Evolutionary conservation across 2,797 vertebrate species (phyloP), one percentile per base, ranked within the genome.

Genomic region (Coregonus suidteri): DNA sequence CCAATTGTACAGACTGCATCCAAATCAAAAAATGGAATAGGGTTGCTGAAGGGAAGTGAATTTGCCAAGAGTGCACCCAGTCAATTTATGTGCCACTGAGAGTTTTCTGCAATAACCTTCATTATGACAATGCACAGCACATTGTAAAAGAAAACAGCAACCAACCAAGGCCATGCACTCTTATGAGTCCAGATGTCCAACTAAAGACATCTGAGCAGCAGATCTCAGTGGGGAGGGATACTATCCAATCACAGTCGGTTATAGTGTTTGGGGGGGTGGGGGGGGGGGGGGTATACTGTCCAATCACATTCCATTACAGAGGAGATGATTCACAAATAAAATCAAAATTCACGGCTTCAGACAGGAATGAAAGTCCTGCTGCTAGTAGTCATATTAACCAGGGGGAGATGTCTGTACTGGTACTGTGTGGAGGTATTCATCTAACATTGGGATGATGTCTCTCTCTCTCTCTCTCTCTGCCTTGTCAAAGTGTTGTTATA

Each of bases 361-460:
- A 62, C 59, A 30, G 71, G 0, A 13, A 71, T 75, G 64, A 67
- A n/a, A 47, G 66, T 79, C 16, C 62, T 64, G 62, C 62, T n/a
- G 20, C 71, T 35, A 20, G 52, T 68, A n/a, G 47, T 51, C 20
- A 34, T 41, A 77, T 47, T 35, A n/a, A 35, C 20, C n/a, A 73
- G 30, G 72, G 41, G 59, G 70, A 41, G 51, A 2, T 75, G 72
- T 80, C 72, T 71, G 37, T 80, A 18, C 11, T 15, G 64, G 20
- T 30, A 30, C 20, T 66, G 16, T n/a, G 54, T 56, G 54, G 30
- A 66, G 52, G 64, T 18, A 81, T 80, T 81, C 79, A 83, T 83
- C 74, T 73, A 68, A 59, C 52, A 35, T 35, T 82, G 82, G 76
- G 37, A 11, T 83, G 87, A 86, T 80, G 83, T 82, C 87, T 84